A percentile compares a stretch with the other conserved stretches of the same genome.
These are phyloP conservation scores for Crenichthys baileyi DNA, from an alignment of 2,797 vertebrate genomes.

Conservation along the genomic window DNA sequence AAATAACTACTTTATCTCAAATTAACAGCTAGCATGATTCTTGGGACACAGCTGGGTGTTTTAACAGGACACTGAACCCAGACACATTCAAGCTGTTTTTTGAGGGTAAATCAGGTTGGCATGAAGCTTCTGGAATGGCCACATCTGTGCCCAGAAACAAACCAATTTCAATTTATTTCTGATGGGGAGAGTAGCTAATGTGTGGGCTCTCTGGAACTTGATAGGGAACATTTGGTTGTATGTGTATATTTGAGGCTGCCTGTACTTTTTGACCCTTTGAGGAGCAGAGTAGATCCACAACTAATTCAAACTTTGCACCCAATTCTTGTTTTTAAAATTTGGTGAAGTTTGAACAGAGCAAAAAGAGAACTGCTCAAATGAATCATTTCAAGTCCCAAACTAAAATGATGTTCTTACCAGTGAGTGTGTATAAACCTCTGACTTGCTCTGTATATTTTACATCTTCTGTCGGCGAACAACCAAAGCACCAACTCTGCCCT, in stretches of 20 bases:
- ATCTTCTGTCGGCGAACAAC: not conserved
- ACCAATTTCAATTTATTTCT: not conserved
- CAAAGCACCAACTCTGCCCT: not conserved
- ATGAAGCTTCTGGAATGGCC: not conserved
- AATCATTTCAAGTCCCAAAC: not conserved
- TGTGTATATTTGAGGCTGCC: no score
- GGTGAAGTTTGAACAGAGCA: not conserved
- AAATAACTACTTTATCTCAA: no score
- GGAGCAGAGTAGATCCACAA: not conserved
- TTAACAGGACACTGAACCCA: not conserved
- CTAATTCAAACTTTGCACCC: not conserved
- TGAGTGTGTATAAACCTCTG: no score
- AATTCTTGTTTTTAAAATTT: not conserved
- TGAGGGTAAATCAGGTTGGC: not conserved
- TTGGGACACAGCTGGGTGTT: not conserved
- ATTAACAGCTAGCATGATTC: no score
- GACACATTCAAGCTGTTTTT: not conserved
- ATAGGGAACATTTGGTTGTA: not conserved
- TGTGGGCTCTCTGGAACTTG: not conserved
- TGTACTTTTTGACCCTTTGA: not conserved
- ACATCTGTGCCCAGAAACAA: no score
- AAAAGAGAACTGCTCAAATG: not conserved
- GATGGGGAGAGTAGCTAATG: not conserved
- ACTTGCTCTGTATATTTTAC: not conserved
- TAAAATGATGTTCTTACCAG: not conserved